Percentiles rank a stretch among this genome's conserved stretches.
Evolutionary conservation across 2,888 invertebrate species (phyloP).

Genomic region (Minunthozetes semirufus): DNA sequence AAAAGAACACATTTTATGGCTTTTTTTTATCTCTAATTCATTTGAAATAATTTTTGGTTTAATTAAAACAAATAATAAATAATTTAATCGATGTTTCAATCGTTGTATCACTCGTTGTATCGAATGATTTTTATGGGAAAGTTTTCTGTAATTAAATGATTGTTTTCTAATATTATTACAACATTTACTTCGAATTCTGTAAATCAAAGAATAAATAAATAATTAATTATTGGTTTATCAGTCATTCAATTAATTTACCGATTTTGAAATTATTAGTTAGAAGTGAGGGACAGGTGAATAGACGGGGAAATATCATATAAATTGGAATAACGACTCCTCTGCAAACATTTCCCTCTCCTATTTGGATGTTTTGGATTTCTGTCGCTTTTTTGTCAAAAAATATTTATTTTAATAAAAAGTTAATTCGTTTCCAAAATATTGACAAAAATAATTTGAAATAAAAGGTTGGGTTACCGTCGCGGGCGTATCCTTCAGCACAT

Average conservation of each 20-base stretch:
- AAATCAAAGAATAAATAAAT: slow-evolving; percentile 43
- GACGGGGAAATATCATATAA: slow-evolving; percentile 87
- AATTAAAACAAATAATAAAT: no score
- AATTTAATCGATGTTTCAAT: no score
- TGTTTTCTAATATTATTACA: slow-evolving; percentile 83
- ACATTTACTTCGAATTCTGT: slow-evolving; percentile 91
- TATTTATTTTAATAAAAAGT: no score
- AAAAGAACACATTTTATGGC: no score
- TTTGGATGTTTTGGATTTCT: slow-evolving; percentile 96
- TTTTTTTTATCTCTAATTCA: no score
- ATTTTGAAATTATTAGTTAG: slow-evolving; percentile 88
- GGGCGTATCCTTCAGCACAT: slow-evolving; percentile 80
- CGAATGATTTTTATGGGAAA: slow-evolving; percentile 63
- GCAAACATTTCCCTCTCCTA: slow-evolving; percentile 83
- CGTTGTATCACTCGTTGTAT: neutral
- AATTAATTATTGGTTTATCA: neutral
- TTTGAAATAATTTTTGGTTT: no score
- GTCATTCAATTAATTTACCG: slow-evolving; percentile 56
- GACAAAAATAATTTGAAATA: neutral
- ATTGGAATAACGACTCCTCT: slow-evolving; percentile 76
- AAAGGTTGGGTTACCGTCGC: slow-evolving; percentile 61
- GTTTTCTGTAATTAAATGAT: slow-evolving; percentile 87
- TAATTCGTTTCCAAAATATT: slow-evolving; percentile 8
- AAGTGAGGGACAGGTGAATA: slow-evolving; percentile 90
- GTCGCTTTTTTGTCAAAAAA: slow-evolving; percentile 59